phyloP scores from a whole-genome alignment of 2,888 invertebrate genomes.

The Pristionchus entomophagus region DNA sequence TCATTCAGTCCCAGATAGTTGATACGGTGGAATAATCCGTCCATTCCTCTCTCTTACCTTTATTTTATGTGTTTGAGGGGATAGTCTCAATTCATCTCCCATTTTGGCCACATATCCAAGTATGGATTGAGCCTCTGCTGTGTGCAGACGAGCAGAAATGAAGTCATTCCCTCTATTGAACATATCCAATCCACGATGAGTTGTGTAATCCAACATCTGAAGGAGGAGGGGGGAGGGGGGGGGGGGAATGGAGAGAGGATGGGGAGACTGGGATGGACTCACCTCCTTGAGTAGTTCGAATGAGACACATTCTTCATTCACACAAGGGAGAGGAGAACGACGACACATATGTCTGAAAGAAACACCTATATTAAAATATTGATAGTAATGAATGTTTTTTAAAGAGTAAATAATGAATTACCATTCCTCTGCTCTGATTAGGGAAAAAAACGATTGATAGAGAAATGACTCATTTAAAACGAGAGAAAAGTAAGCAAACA shows the following conservation, averaged over 20 bases:
- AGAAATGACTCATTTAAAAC: too few species aligned
- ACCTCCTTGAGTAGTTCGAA: conserved; percentile 52
- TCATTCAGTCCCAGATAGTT: too few species aligned
- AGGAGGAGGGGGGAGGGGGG: too few species aligned
- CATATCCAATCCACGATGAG: conserved; percentile 54
- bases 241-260: too few species aligned
- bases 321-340: conserved; percentile 51
- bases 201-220: conserved; percentile 56
- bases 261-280: neutral
- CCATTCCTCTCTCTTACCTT: conserved; percentile 16
- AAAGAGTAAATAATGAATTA: too few species aligned
- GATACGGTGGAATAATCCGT: too few species aligned
- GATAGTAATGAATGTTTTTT: neutral
- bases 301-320: conserved; percentile 46
- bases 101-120: conserved; percentile 3
- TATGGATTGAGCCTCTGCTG: neutral
- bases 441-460: too few species aligned
- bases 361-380: neutral
- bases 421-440: too few species aligned
- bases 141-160: neutral
- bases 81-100: conserved; percentile 4
- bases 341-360: conserved; percentile 52
- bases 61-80: neutral
- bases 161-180: conserved; percentile 2
- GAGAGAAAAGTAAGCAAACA: too few species aligned